phyloP scores from a whole-genome alignment of 2,888 invertebrate genomes.

The Odiellus spinosus region DNA sequence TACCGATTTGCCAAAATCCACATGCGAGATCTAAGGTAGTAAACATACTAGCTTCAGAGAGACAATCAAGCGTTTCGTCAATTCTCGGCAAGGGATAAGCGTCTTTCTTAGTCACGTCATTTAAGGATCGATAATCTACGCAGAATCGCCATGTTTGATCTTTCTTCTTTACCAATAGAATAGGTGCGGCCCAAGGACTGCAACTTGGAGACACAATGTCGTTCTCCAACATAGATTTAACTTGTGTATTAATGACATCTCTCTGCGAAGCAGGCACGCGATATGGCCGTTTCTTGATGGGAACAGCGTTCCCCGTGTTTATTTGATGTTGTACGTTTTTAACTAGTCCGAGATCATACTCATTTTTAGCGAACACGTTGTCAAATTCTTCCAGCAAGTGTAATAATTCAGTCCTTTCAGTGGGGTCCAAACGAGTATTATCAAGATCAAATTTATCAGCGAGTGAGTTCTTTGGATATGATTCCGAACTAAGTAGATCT shows the following conservation, averaged over 20 bases:
- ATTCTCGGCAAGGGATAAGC: slow-evolving; percentile 10
- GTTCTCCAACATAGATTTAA: background rate
- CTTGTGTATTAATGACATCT: background rate
- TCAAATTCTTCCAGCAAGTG: too few relatives aligned
- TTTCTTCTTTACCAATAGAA: slow-evolving; percentile 4
- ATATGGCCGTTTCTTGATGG: too few relatives aligned
- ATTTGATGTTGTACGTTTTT: too few relatives aligned
- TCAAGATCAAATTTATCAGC: too few relatives aligned
- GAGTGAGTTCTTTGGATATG: too few relatives aligned
- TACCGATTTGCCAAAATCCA: slow-evolving; percentile 1
- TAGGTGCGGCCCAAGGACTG: background rate
- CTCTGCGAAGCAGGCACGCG: too few relatives aligned
- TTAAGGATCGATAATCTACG: slow-evolving; percentile 13
- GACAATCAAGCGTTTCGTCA: background rate
- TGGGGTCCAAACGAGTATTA: too few relatives aligned
- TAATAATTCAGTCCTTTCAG: too few relatives aligned
- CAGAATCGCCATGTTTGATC: slow-evolving; percentile 9
- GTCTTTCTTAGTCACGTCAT: slow-evolving; percentile 3
- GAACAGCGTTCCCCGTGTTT: too few relatives aligned
- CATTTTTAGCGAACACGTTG: too few relatives aligned
- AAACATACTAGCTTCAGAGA: slow-evolving; percentile 2
- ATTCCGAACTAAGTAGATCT: too few relatives aligned
- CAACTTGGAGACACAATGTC: background rate
- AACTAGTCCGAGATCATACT: too few relatives aligned
- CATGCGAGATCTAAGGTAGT: background rate